A percentile compares a stretch with the other conserved stretches of the same genome.
phyloP scores from a whole-genome alignment of 2,888 invertebrate species.

The Eupeodes luniger region DNA sequence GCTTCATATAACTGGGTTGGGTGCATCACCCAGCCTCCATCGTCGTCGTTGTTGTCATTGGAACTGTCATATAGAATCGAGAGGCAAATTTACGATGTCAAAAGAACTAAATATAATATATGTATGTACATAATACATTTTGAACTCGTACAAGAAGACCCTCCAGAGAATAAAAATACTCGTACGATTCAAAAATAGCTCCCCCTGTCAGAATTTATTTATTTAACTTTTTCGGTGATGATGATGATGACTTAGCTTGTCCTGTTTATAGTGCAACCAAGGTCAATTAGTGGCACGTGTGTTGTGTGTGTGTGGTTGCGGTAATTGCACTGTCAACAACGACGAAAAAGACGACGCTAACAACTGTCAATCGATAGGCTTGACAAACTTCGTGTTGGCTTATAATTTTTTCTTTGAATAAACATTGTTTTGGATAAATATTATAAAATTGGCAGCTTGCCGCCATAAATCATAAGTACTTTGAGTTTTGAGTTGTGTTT shows the following conservation, averaged over 20 bases:
- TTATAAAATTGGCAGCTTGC: not conserved
- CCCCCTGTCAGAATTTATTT: constrained; percentile 52
- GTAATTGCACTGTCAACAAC: constrained; percentile 32
- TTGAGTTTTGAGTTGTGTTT: constrained; percentile 29
- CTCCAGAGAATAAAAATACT: constrained; percentile 54
- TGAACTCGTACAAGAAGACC: constrained; percentile 56
- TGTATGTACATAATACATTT: not conserved
- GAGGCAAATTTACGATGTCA: constrained; percentile 65
- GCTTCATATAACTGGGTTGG: constrained; percentile 30
- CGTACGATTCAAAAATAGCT: constrained; percentile 54
- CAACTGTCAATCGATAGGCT: constrained; percentile 15
- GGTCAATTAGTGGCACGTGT: constrained; percentile 74
- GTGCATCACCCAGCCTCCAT: constrained; percentile 34
- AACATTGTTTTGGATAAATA: constrained; percentile 47
- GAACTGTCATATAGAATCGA: constrained; percentile 47
- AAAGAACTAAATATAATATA: constrained; percentile 58
- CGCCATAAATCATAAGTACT: not conserved
- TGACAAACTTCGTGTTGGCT: constrained; percentile 20
- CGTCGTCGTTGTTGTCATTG: constrained; percentile 24
- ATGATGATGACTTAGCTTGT: constrained; percentile 6
- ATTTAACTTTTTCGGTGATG: constrained; percentile 56
- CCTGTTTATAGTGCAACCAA: constrained; percentile 53
- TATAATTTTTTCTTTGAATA: constrained; percentile 2
- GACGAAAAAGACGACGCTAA: not conserved
- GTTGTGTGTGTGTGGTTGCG: constrained; percentile 31